Conservation (phyloP, 2,113 vertebrate genomes). For the Vombatus ursinus region DNA sequence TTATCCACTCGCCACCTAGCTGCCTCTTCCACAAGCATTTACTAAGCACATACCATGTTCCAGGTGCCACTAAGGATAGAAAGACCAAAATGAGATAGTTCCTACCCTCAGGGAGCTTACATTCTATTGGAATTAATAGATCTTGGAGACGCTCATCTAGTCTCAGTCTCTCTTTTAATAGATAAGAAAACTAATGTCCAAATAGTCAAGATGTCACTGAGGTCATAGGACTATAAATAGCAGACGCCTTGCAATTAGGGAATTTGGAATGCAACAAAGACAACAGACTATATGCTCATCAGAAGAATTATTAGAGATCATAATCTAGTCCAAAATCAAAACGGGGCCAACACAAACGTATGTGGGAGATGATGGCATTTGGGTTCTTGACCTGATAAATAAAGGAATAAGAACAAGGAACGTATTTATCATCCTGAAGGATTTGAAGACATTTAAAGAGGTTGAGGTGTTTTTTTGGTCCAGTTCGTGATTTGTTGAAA, state of each 20-base stretch:
- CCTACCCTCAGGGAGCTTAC: not conserved
- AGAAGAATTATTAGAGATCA: not conserved
- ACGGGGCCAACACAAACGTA: not conserved
- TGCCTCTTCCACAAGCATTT: not conserved
- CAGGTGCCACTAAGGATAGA: not conserved
- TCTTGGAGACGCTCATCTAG: not conserved
- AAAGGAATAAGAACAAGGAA: not conserved
- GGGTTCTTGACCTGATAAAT: not conserved
- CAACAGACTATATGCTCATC: not conserved
- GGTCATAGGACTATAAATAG: not conserved
- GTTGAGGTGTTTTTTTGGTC: conserved; percentile 23
- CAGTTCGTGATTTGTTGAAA: not conserved
- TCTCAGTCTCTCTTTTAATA: not conserved
- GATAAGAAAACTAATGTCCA: not conserved
- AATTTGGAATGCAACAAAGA: not conserved
- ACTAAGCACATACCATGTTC: not conserved
- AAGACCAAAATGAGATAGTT: not conserved
- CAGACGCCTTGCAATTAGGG: not conserved
- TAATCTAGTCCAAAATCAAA: not conserved
- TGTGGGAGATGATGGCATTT: not conserved
- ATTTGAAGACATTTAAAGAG: not conserved
- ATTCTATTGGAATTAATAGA: not conserved
- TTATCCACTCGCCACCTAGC: too few relatives aligned
- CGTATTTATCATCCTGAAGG: not conserved
- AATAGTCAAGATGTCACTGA: not conserved